Percentiles rank a stretch among this genome's conserved stretches.
These are phyloP conservation scores for Acrocera orbiculus DNA, from an alignment of 2,888 invertebrate species.

Conservation along the genomic window DNA sequence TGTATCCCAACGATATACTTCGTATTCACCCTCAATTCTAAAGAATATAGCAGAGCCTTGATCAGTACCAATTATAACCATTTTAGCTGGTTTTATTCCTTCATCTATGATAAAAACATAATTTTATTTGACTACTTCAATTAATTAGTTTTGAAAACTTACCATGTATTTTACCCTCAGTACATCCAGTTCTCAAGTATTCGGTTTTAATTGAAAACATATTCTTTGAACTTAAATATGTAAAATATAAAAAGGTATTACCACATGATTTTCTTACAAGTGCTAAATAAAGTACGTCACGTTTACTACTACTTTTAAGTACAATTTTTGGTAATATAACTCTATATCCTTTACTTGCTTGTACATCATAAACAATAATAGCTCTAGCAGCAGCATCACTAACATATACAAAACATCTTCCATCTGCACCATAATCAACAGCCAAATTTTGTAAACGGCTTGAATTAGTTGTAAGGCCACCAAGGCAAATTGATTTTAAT, in stretches of 20 bases:
- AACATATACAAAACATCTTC: constrained; percentile 42
- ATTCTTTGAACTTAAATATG: constrained; percentile 43
- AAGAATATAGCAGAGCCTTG: constrained; percentile 41
- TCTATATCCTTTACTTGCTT: constrained; percentile 41
- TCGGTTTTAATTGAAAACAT: constrained; percentile 47
- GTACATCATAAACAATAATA: constrained; percentile 48
- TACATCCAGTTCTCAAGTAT: constrained; percentile 39
- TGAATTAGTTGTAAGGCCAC: constrained; percentile 36
- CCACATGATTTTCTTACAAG: constrained; percentile 40
- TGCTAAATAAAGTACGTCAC: constrained; percentile 48
- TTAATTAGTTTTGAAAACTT: constrained; percentile 4
- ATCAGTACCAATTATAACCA: constrained; percentile 45
- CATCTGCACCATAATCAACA: constrained; percentile 45
- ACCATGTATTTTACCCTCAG: constrained; percentile 34
- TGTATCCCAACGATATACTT: constrained; percentile 42
- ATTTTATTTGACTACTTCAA: neutral
- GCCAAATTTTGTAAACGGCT: constrained; percentile 51
- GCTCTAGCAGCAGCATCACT: constrained; percentile 52
- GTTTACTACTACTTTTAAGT: constrained; percentile 33
- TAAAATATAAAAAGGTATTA: constrained; percentile 40
- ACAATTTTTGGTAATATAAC: constrained; percentile 42
- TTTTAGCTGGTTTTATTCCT: constrained; percentile 38
- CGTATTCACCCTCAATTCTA: constrained; percentile 38
- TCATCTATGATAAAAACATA: constrained; percentile 25
- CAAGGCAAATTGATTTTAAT: constrained; percentile 42